These are phyloP conservation scores for Drymonia ruficornis DNA, from an alignment of 2,888 invertebrate genomes.

Conservation along the genomic window DNA sequence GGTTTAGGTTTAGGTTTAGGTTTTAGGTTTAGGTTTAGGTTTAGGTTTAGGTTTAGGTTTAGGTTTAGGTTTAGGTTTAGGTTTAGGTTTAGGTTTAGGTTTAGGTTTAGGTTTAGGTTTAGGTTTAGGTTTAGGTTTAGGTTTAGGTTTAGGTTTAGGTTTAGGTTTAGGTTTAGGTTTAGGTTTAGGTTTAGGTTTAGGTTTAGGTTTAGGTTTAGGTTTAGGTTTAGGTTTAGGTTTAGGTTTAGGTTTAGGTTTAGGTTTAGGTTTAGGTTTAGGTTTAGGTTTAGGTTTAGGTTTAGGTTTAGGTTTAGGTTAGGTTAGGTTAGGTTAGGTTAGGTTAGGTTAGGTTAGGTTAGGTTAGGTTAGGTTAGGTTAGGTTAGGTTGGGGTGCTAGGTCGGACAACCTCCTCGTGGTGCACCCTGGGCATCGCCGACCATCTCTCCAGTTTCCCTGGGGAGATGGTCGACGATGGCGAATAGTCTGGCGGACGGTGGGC, in stretches of 20 bases:
- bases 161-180: slow-evolving; percentile 12
- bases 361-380: too few species aligned
- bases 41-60: slow-evolving; percentile 2
- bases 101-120: neutral
- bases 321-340: slow-evolving; percentile 11
- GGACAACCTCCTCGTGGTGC: too few species aligned
- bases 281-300: slow-evolving; percentile 12
- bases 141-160: slow-evolving; percentile 10
- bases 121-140: slow-evolving; percentile 6
- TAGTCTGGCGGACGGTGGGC: too few species aligned
- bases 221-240: slow-evolving; percentile 9
- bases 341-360: too few species aligned
- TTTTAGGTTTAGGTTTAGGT: slow-evolving; percentile 3
- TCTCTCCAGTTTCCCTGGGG: too few species aligned
- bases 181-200: slow-evolving; percentile 7
- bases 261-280: slow-evolving; percentile 9
- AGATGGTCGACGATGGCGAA: too few species aligned
- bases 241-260: slow-evolving; percentile 10
- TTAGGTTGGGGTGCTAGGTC: too few species aligned
- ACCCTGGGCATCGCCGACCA: too few species aligned
- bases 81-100: neutral
- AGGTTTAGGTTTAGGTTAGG: slow-evolving; percentile 3
- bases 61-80: neutral
- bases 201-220: slow-evolving; percentile 3
- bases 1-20: neutral